These are phyloP conservation scores for Clivina fossor DNA, from an alignment of 2,888 invertebrate species.

Conservation along the genomic window DNA sequence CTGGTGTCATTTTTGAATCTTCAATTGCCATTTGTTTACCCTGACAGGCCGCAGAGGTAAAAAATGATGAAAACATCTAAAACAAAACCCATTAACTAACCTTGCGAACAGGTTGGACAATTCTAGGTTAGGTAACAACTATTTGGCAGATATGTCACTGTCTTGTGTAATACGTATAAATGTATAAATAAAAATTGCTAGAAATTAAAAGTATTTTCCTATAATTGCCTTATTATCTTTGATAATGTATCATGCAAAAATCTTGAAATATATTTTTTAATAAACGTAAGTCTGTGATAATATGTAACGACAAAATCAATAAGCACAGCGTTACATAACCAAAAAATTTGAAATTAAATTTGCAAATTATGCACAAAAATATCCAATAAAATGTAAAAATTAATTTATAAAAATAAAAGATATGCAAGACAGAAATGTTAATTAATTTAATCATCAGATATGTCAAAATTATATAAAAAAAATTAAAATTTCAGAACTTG, in stretches of 20 bases:
- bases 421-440: not conserved
- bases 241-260: constrained; percentile 5
- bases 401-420: constrained; percentile 18
- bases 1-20: constrained; percentile 14
- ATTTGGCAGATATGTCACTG: too few species aligned
- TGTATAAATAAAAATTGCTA: not conserved
- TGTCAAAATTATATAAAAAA: not conserved
- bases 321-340: constrained; percentile 30
- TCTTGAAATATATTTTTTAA: constrained; percentile 2
- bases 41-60: constrained; percentile 25
- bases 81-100: constrained; percentile 2
- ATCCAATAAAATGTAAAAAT: constrained; percentile 14
- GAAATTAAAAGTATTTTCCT: not conserved
- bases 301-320: constrained; percentile 23
- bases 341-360: constrained; percentile 1
- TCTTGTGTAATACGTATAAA: too few species aligned
- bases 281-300: constrained; percentile 27
- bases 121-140: too few species aligned
- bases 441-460: not conserved
- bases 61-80: constrained; percentile 28
- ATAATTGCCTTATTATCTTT: constrained; percentile 1
- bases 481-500: not conserved
- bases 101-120: too few species aligned
- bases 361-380: not conserved
- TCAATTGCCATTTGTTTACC: constrained; percentile 28